phyloP scores from a whole-genome alignment of 2,113 vertebrate species.

The Festucalex cinctus region DNA sequence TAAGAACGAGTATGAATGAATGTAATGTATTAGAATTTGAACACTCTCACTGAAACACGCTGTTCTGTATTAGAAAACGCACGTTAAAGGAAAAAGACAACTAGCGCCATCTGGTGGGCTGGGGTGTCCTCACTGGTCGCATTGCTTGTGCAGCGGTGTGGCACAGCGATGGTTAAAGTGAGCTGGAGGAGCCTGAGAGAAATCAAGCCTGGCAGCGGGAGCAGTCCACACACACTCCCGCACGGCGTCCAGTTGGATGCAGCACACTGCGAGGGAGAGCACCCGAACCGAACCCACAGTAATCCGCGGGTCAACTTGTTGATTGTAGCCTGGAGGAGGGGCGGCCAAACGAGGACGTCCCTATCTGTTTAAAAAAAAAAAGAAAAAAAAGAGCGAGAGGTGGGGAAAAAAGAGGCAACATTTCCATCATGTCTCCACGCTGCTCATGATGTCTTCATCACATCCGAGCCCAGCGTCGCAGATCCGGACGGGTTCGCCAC shows the following conservation, averaged over 20 bases:
- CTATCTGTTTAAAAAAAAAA: neutral
- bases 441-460: slow-evolving; percentile 44
- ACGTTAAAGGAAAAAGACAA: neutral
- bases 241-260: neutral
- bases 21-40: no score
- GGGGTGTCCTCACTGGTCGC: neutral
- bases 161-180: slow-evolving; percentile 64
- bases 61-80: neutral
- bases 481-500: slow-evolving; percentile 26
- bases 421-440: slow-evolving; percentile 35
- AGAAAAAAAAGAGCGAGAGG: neutral
- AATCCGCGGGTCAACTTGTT: slow-evolving; percentile 73
- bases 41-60: no score
- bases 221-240: slow-evolving; percentile 2
- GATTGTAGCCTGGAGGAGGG: slow-evolving; percentile 55
- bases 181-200: slow-evolving; percentile 68
- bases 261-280: slow-evolving; percentile 22
- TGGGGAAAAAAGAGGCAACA: neutral
- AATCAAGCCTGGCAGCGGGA: slow-evolving; percentile 31
- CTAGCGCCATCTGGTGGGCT: neutral
- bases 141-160: neutral
- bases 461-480: slow-evolving; percentile 18
- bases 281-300: neutral
- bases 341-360: slow-evolving; percentile 12
- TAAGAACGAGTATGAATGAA: no score